Percentiles rank a stretch among this genome's conserved stretches.
Conservation (phyloP, 1,140 invertebrate genomes). For the Drosophila nigromelanica region DNA sequence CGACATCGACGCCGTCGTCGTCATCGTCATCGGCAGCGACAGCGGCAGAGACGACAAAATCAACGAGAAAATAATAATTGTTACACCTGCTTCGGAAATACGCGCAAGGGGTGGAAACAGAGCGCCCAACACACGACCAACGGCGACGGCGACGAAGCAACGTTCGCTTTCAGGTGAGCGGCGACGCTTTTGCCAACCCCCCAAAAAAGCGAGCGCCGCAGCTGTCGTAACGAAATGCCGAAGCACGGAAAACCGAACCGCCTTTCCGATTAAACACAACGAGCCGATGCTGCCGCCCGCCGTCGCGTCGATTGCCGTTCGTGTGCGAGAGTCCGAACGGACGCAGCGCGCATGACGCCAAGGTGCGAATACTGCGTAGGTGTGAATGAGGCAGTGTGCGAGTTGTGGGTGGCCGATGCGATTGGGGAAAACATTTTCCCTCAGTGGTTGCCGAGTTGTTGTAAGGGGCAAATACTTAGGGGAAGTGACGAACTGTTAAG, state of each 20-base stretch:
- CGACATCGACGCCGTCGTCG: slow-evolving; percentile 34
- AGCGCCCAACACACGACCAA: slow-evolving; percentile 44
- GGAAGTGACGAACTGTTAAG: slow-evolving; percentile 15
- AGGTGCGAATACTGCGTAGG: slow-evolving; percentile 69
- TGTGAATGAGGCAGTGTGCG: slow-evolving; percentile 45
- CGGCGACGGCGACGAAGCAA: slow-evolving; percentile 31
- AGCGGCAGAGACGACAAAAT: slow-evolving; percentile 63
- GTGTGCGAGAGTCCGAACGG: slow-evolving; percentile 61
- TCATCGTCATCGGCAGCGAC: slow-evolving; percentile 9
- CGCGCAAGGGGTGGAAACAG: slow-evolving; percentile 52
- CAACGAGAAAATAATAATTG: slow-evolving; percentile 83
- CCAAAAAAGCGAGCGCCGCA: slow-evolving; percentile 13
- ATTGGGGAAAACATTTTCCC: slow-evolving; percentile 6
- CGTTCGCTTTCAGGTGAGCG: slow-evolving; percentile 67
- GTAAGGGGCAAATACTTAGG: slow-evolving; percentile 53
- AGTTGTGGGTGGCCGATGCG: slow-evolving; percentile 19
- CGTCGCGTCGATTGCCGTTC: slow-evolving; percentile 1
- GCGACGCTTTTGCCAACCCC: slow-evolving; percentile 52
- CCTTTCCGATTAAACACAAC: slow-evolving; percentile 25
- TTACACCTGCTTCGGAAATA: slow-evolving; percentile 81
- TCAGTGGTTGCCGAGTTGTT: slow-evolving; percentile 44
- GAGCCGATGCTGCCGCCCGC: slow-evolving; percentile 29
- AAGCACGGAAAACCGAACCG: slow-evolving; percentile 57
- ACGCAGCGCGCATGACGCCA: slow-evolving; percentile 73
- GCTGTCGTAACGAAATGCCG: slow-evolving; percentile 50